These are phyloP conservation scores for Actenoides lindsayi DNA, from an alignment of 2,113 vertebrate species.

Conservation along the genomic window DNA sequence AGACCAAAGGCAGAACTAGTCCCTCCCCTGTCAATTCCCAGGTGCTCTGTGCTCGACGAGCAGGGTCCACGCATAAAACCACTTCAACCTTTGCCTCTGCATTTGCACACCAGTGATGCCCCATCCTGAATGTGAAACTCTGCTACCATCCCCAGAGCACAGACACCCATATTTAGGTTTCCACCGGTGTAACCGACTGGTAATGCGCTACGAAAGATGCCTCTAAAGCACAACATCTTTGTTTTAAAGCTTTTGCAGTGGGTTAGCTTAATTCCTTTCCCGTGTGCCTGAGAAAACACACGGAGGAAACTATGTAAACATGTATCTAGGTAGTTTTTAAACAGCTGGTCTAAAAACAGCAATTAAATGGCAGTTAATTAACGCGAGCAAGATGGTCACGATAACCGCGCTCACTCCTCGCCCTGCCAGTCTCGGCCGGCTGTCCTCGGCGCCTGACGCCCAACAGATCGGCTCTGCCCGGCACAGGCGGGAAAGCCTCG, in stretches of 20 bases:
- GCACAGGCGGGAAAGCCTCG: background rate
- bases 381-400: background rate
- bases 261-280: background rate
- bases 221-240: background rate
- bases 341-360: background rate
- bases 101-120: accelerated
- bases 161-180: accelerated
- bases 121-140: background rate
- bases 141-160: accelerated
- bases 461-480: too few species aligned
- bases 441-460: accelerated
- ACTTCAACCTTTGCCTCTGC: too few species aligned
- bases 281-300: background rate
- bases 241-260: background rate
- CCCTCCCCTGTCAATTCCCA: accelerated
- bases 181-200: accelerated
- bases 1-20: too few species aligned
- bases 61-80: accelerated
- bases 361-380: background rate
- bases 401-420: accelerated
- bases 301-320: background rate
- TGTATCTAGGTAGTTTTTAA: accelerated
- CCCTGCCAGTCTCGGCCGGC: background rate
- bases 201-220: background rate
- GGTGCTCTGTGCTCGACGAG: background rate